These are phyloP conservation scores for Euclidia mi DNA, from an alignment of 2,888 invertebrate species.

Conservation along the genomic window DNA sequence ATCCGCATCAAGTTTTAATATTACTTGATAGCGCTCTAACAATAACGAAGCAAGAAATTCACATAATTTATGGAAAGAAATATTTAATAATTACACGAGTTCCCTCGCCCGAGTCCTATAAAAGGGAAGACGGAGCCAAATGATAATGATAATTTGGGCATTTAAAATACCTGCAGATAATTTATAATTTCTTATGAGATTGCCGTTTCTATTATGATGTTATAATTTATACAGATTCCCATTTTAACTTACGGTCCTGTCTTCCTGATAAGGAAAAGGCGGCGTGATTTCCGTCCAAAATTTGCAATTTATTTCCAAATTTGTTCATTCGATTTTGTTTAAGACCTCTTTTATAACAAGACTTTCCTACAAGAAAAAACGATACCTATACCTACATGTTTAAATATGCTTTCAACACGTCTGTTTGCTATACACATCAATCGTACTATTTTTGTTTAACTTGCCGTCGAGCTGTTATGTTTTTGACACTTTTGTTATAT, in stretches of 20 bases:
- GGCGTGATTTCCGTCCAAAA: background rate
- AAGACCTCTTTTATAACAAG: too few relatives aligned
- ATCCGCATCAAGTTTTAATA: too few relatives aligned
- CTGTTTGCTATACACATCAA: too few relatives aligned
- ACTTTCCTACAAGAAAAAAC: too few relatives aligned
- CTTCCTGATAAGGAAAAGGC: background rate
- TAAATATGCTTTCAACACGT: too few relatives aligned
- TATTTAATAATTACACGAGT: conserved; percentile 1
- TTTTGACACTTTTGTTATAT: too few relatives aligned
- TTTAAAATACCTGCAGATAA: conserved; percentile 6
- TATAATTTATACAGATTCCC: conserved; percentile 4
- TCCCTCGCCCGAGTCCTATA: conserved; percentile 47
- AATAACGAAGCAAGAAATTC: background rate
- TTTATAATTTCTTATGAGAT: conserved; percentile 8
- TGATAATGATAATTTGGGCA: conserved; percentile 30
- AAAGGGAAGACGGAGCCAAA: conserved; percentile 59
- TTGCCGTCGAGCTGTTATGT: too few relatives aligned
- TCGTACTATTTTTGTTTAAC: too few relatives aligned
- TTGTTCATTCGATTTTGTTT: too few relatives aligned
- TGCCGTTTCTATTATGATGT: conserved; percentile 4
- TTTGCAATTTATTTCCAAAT: too few relatives aligned
- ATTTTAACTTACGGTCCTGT: conserved; percentile 36
- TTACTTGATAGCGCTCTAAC: too few relatives aligned
- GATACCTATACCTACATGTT: too few relatives aligned
- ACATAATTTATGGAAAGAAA: conserved; percentile 2